Evolutionary conservation across 2,113 vertebrate genomes (phyloP).

Genomic region (Zapus hudsonius): DNA sequence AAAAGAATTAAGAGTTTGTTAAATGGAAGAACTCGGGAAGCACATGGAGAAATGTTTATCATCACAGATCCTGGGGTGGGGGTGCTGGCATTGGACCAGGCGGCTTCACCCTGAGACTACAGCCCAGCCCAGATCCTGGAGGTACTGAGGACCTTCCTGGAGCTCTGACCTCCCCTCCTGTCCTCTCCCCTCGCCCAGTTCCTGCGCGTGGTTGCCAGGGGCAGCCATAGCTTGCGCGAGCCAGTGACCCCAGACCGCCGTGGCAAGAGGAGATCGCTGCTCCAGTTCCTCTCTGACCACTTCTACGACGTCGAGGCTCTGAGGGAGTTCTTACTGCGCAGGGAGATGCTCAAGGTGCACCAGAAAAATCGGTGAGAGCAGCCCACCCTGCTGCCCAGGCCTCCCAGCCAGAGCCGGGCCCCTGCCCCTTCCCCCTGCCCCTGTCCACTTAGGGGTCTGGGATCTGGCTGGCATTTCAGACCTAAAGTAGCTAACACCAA

Average conservation of each 20-base stretch:
- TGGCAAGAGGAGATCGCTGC: neutral
- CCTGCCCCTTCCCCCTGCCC: neutral
- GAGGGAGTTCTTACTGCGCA: conserved; percentile 51
- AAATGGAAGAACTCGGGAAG: neutral
- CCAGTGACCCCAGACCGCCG: neutral
- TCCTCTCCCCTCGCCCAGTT: conserved; percentile 25
- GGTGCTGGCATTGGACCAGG: neutral
- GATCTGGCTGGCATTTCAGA: neutral
- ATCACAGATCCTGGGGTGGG: neutral
- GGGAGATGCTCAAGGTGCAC: neutral
- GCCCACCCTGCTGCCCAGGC: neutral
- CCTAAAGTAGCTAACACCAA: neutral
- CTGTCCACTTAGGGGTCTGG: neutral
- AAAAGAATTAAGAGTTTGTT: neutral
- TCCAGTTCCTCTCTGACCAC: conserved; percentile 42
- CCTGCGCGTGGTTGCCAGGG: neutral
- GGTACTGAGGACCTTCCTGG: neutral
- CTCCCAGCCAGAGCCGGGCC: neutral
- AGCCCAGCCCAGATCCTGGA: neutral
- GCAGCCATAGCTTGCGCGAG: conserved; percentile 11
- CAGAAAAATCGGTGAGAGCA: conserved; percentile 70
- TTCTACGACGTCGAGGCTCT: conserved; percentile 61
- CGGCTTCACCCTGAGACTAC: neutral
- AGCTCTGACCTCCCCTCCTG: neutral
- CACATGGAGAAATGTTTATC: neutral